phyloP scores from a whole-genome alignment of 1,140 invertebrate species.

The Zeugodacus cucurbitae region DNA sequence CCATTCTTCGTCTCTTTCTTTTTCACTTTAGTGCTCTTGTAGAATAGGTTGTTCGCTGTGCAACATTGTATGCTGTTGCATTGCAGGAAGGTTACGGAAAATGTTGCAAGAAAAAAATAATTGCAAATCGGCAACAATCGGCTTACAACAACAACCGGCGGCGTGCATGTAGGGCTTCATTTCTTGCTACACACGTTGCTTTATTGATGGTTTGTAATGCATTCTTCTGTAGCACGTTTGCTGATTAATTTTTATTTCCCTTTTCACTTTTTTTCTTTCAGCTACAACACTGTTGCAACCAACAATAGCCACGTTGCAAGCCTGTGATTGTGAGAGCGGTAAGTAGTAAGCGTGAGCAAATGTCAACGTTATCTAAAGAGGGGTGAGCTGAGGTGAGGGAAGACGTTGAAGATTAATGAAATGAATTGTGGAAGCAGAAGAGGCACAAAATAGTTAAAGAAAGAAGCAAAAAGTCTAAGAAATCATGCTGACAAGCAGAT shows the following conservation, averaged over 20 bases:
- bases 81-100: background rate
- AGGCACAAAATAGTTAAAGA: background rate
- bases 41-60: background rate
- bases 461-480: background rate
- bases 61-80: background rate
- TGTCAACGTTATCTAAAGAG: background rate
- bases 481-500: background rate
- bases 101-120: background rate
- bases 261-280: background rate
- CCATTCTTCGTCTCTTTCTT: background rate
- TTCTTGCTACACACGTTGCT: background rate
- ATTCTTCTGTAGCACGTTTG: background rate
- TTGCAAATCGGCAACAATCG: constrained; percentile 7
- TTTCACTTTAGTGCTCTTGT: background rate
- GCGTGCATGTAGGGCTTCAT: background rate
- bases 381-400: background rate
- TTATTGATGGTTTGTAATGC: constrained; percentile 1
- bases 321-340: background rate
- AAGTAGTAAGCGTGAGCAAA: background rate
- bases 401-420: background rate
- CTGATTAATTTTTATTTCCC: constrained; percentile 5
- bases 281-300: background rate
- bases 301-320: background rate
- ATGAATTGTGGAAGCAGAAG: background rate
- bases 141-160: background rate